phyloP scores from a whole-genome alignment of 2,888 invertebrate genomes.

The Timandra comae region DNA sequence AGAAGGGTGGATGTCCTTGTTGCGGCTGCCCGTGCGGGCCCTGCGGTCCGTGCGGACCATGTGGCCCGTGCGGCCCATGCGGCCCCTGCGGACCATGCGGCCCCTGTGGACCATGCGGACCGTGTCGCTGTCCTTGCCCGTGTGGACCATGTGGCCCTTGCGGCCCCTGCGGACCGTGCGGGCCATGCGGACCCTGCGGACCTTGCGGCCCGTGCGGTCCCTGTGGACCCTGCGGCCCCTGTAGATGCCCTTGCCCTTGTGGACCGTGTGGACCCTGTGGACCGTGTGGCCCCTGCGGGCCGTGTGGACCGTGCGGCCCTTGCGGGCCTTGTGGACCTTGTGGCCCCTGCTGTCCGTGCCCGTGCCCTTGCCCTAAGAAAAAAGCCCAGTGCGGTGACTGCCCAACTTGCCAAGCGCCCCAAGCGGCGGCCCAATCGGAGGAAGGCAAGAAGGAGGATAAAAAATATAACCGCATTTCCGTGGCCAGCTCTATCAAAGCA shows the following conservation, averaged over 20 bases:
- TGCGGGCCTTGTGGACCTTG: conserved; percentile 19
- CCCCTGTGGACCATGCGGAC: conserved; percentile 4
- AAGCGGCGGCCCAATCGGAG: conserved; percentile 6
- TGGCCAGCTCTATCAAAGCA: conserved; percentile 25
- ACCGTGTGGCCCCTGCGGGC: conserved; percentile 28
- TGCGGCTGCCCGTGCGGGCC: conserved; percentile 27
- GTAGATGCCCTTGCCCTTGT: conserved; percentile 26
- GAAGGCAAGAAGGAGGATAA: conserved; percentile 29
- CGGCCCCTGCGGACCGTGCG: conserved; percentile 42
- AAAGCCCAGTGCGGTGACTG: conserved; percentile 27
- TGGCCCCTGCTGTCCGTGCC: conserved; percentile 17
- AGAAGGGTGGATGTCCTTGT: conserved; percentile 17
- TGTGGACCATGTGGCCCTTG: conserved; percentile 28
- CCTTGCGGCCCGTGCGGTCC: conserved; percentile 32
- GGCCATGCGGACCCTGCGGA: conserved; percentile 33
- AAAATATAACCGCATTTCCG: conserved; percentile 24
- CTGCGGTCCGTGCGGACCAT: conserved; percentile 28
- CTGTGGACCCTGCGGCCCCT: conserved; percentile 32
- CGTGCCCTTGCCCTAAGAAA: conserved; percentile 22
- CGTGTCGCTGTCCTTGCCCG: conserved; percentile 4
- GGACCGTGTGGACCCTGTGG: conserved; percentile 28
- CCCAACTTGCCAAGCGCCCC: conserved; percentile 21
- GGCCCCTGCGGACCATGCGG: conserved; percentile 29
- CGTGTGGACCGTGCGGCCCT: conserved; percentile 23
- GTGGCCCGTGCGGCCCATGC: conserved; percentile 32